phyloP scores from a whole-genome alignment of 2,113 vertebrate genomes.

The Gymnorhina tibicen region DNA sequence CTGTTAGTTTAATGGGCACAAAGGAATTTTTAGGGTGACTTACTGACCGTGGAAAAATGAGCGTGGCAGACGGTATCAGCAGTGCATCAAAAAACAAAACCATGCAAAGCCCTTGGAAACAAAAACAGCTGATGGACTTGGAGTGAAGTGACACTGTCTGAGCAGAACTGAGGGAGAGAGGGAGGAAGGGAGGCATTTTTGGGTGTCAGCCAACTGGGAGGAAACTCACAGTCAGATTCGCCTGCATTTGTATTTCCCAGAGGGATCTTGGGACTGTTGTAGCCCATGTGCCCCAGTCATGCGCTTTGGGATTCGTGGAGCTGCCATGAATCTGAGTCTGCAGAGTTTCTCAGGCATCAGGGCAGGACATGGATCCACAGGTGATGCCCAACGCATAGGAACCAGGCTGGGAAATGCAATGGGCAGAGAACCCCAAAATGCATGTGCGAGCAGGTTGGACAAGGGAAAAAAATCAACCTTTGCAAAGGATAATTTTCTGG shows the following conservation, averaged over 20 bases:
- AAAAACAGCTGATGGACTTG: constrained; percentile 42
- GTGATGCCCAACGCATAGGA: accelerated
- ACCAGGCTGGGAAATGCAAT: not conserved
- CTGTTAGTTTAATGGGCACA: constrained; percentile 37
- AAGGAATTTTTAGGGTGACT: constrained; percentile 54
- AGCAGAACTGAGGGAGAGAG: not conserved
- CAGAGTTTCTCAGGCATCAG: not conserved
- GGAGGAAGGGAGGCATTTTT: not conserved
- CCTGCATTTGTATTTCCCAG: not conserved
- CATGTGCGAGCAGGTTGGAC: not conserved
- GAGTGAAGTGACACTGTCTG: not conserved
- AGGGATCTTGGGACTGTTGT: not conserved
- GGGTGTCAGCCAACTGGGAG: not conserved
- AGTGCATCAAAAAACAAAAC: constrained; percentile 19
- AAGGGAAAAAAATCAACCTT: not conserved
- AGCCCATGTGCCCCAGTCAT: not conserved
- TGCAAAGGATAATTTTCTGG: not conserved
- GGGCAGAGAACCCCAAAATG: not conserved
- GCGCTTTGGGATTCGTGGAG: not conserved
- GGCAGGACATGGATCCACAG: not conserved
- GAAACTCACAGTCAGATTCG: not conserved
- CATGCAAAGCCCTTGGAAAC: not conserved
- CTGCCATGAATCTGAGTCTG: not conserved
- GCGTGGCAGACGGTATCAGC: not conserved
- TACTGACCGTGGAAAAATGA: constrained; percentile 35